Evolutionary conservation across 2,888 invertebrate genomes (phyloP), one percentile per base, ranked within the genome.

Genomic region (Stenodera caucasica): DNA sequence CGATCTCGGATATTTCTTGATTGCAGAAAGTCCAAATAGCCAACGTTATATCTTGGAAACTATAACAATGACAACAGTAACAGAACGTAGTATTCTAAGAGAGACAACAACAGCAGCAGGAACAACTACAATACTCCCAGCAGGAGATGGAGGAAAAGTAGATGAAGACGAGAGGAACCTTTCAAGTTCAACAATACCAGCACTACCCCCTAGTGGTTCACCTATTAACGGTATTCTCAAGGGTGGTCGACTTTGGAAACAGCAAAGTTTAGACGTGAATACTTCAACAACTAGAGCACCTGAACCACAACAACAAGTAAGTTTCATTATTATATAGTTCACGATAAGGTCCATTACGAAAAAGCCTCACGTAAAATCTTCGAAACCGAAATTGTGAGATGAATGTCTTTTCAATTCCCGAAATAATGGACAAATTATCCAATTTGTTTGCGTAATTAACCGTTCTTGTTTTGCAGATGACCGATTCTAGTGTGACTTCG

Each of bases 231-330:
- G 92, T 29, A 92, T 91, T 61, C 81, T 91, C 4, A 91, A 91
- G 77, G 90, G 91, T 12, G 91, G 91, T 8, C 84, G 89, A 63
- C 82, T 91, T 12, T 91, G 91, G 91, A 89, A 89, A 63, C 80
- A 80, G 65, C 74, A 73, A 52, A 78, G 75, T 60, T 61, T 69
- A 26, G 70, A 70, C 49, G 54, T 50, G 45, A 63, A 11, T n/a
- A 23, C 29, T 4, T 35, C 5, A 26, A 21, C 40, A 40, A 40
- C 29, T 49, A 60, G 65, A 57, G 40, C 60, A 23, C 51, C 55
- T 26, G 70, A 70, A 53, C 58, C 60, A 29, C 66, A 63, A 18
- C 21, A 40, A 58, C 67, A 64, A 63, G 68, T 67, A 60, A 64
- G 65, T 61, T 50, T 8, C n/a, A n/a, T n/a, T n/a, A n/a, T 26